phyloP scores from a whole-genome alignment of 2,113 vertebrate genomes.

The Beaufortia kweichowensis region DNA sequence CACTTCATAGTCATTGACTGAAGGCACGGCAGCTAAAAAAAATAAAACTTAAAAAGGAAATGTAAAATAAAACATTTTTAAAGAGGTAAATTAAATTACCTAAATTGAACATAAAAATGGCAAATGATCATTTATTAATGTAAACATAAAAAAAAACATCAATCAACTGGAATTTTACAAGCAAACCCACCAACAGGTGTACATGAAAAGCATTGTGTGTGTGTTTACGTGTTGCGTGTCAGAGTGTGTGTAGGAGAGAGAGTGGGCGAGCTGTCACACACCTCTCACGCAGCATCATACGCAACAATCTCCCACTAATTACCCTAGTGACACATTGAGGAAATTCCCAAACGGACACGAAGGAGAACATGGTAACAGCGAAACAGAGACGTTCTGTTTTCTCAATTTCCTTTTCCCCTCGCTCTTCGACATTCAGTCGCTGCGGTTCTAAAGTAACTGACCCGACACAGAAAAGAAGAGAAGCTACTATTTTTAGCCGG shows the following conservation, averaged over 20 bases:
- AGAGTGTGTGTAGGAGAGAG: constrained; percentile 17
- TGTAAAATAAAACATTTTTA: too few species aligned
- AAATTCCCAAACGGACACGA: constrained; percentile 68
- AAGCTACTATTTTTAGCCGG: constrained; percentile 18
- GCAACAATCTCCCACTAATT: constrained; percentile 60
- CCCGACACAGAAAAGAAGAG: background rate
- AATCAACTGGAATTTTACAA: background rate
- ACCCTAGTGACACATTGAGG: constrained; percentile 59
- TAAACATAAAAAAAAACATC: background rate
- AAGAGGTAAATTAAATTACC: too few species aligned
- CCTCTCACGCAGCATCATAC: constrained; percentile 49
- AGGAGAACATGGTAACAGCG: background rate
- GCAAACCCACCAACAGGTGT: background rate
- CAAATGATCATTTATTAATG: too few species aligned
- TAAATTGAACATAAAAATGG: too few species aligned
- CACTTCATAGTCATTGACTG: too few species aligned
- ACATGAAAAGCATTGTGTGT: constrained; percentile 20
- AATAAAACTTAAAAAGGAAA: too few species aligned
- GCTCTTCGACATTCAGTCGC: background rate
- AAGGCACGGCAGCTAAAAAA: too few species aligned
- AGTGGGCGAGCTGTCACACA: constrained; percentile 45
- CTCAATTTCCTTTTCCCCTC: background rate
- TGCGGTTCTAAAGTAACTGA: background rate
- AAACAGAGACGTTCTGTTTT: background rate
- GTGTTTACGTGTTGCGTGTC: constrained; percentile 32